Conservation (phyloP, 2,888 invertebrate genomes). For the Salpingus planirostris region DNA sequence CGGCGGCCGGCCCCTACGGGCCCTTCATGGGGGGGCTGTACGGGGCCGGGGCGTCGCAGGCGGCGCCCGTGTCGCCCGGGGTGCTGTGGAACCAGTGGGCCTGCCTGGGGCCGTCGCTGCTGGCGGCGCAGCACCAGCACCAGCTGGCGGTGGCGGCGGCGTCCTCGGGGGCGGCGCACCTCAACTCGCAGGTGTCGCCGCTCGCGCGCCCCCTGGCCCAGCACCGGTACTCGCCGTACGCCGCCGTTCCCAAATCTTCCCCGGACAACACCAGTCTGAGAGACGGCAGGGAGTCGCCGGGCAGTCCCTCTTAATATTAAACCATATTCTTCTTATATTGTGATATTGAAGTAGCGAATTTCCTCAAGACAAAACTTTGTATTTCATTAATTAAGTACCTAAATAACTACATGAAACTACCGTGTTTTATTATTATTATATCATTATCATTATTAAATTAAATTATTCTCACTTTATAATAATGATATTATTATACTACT, state of each 20-base stretch:
- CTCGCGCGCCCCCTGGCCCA: constrained; percentile 49
- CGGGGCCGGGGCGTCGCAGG: constrained; percentile 41
- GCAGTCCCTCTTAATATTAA: constrained; percentile 33
- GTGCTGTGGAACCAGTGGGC: constrained; percentile 67
- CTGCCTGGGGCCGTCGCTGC: constrained; percentile 54
- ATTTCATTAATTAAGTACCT: no score
- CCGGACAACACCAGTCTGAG: constrained; percentile 53
- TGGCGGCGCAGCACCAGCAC: constrained; percentile 56
- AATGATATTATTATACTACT: no score
- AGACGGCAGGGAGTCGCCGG: constrained; percentile 41
- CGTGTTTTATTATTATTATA: no score
- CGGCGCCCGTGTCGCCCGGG: constrained; percentile 38
- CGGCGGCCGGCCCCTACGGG: constrained; percentile 51
- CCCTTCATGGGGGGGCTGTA: constrained; percentile 47
- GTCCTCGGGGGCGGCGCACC: constrained; percentile 47
- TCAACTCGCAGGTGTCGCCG: constrained; percentile 44
- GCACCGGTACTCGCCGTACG: constrained; percentile 51
- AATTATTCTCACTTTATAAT: no score
- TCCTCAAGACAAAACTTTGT: constrained; percentile 8
- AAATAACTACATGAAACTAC: no score
- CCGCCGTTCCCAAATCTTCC: constrained; percentile 46
- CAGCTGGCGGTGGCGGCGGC: constrained; percentile 42
- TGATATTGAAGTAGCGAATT: constrained; percentile 6
- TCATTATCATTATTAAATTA: no score
- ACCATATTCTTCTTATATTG: constrained; percentile 12